Evolutionary conservation across 2,797 vertebrate genomes (phyloP).

Genomic region (Acipenser ruthenus): DNA sequence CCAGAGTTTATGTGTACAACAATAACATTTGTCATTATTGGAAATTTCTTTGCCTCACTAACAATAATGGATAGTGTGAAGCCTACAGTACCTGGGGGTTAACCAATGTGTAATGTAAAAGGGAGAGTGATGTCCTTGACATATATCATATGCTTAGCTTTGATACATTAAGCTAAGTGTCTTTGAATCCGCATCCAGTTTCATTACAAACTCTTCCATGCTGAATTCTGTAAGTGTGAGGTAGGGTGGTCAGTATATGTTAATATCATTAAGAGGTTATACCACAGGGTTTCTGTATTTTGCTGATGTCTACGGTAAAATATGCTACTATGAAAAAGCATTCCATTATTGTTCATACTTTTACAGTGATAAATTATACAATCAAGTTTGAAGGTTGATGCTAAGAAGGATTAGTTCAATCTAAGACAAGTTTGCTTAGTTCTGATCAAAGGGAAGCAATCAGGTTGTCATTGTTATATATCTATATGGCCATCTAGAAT

Average conservation of each 20-base stretch:
- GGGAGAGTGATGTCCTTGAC: conserved; percentile 29
- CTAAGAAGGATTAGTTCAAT: too few relatives aligned
- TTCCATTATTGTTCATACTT: too few relatives aligned
- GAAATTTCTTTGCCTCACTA: conserved; percentile 33
- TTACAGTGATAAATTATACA: too few relatives aligned
- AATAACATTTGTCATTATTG: conserved; percentile 33
- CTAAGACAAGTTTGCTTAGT: too few relatives aligned
- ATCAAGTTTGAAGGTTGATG: too few relatives aligned
- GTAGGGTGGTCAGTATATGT: neutral
- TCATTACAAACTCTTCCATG: conserved; percentile 26
- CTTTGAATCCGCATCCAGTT: conserved; percentile 30
- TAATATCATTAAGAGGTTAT: neutral
- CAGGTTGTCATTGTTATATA: too few relatives aligned
- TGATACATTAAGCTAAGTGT: conserved; percentile 35
- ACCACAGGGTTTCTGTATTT: neutral
- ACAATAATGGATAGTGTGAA: conserved; percentile 42
- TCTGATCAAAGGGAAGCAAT: too few relatives aligned
- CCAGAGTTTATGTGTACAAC: conserved; percentile 17
- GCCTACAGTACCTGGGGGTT: conserved; percentile 24
- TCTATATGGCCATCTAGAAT: too few relatives aligned
- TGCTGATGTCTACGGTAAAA: too few relatives aligned
- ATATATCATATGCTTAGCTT: conserved; percentile 32
- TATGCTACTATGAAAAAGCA: too few relatives aligned
- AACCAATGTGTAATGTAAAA: conserved; percentile 35
- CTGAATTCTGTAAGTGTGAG: conserved; percentile 19